Evolutionary conservation across 2,797 vertebrate species (phyloP), one percentile per base, ranked within the genome.

Genomic region (Xenentodon cancila): DNA sequence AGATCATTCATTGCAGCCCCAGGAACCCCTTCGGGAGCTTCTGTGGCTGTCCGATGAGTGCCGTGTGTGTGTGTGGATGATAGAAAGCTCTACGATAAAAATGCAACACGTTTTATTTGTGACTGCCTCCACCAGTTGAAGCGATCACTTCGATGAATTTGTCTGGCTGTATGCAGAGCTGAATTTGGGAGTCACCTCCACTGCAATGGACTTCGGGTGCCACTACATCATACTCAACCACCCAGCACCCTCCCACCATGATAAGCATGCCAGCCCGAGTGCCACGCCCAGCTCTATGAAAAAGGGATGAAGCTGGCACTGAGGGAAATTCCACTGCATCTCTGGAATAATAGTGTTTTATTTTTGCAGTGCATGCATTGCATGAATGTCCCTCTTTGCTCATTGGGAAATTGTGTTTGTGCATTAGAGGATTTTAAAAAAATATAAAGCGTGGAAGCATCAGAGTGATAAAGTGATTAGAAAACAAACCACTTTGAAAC

Each of bases 291-390:
- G 56, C 78, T 84, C 89, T 89, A 90, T 86, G 76, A 83, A 80
- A 92, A 91, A 47, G 91, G 91, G 86, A 91, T 91, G 85, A 75
- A 82, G 91, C 92, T 93, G 93, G 95, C 90, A 86, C 84, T 76
- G 88, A 89, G 90, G 66, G 92, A 95, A 95, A 97, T 97, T 97
- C 95, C 95, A 93, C 93, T 93, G 94, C 96, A 97, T 95, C 93
- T 94, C 93, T 93, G 94, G 93, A 84, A 85, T 48, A 40, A 42
- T 47, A 34, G 18, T 59, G 63, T 46, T 19, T 20, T 12, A 12
- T 21, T 47, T 69, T 53, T 55, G 68, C 32, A 16, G 19, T 6
- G 25, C 21, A 25, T 19, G n/a, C 37, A 37, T 37, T 37, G 34
- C 34, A 37, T 13, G 34, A 37, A 37, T 37, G 9, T 2, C 9